phyloP scores from a whole-genome alignment of 2,888 invertebrate genomes.

The Carcina quercana region DNA sequence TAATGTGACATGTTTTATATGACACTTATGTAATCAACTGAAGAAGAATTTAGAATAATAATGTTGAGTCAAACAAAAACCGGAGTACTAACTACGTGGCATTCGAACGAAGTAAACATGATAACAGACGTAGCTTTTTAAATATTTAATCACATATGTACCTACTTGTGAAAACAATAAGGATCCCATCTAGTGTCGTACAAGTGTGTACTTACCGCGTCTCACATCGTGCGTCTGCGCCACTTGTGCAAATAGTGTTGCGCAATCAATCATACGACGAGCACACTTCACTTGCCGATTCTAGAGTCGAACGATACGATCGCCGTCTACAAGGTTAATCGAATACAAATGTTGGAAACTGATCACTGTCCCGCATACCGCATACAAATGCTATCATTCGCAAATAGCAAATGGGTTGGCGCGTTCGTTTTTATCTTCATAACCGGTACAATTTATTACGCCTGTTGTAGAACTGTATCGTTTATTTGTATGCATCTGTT shows the following conservation, averaged over 20 bases:
- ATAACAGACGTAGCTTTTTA: slow-evolving; percentile 13
- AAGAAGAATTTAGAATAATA: too few relatives aligned
- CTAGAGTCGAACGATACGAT: too few relatives aligned
- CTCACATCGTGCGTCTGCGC: slow-evolving; percentile 17
- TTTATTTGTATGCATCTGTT: too few relatives aligned
- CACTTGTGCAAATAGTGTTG: slow-evolving; percentile 46
- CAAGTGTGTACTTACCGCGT: too few relatives aligned
- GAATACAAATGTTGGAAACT: background rate
- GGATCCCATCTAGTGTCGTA: background rate
- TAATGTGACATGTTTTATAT: background rate
- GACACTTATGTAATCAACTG: background rate
- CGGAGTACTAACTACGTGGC: background rate
- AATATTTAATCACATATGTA: background rate
- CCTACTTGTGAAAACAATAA: background rate
- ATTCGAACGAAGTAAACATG: background rate
- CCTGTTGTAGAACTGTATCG: too few relatives aligned
- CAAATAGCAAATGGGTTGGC: slow-evolving; percentile 21
- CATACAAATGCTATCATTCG: slow-evolving; percentile 2
- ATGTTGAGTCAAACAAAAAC: slow-evolving; percentile 4
- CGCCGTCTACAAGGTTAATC: slow-evolving; percentile 43
- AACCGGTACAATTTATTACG: slow-evolving; percentile 19
- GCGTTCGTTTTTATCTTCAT: slow-evolving; percentile 16
- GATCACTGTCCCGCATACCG: background rate
- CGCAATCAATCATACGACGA: slow-evolving; percentile 42
- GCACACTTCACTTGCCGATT: too few relatives aligned